Conservation (phyloP, 2,113 vertebrate species). For the Hippoglossus stenolepis region DNA sequence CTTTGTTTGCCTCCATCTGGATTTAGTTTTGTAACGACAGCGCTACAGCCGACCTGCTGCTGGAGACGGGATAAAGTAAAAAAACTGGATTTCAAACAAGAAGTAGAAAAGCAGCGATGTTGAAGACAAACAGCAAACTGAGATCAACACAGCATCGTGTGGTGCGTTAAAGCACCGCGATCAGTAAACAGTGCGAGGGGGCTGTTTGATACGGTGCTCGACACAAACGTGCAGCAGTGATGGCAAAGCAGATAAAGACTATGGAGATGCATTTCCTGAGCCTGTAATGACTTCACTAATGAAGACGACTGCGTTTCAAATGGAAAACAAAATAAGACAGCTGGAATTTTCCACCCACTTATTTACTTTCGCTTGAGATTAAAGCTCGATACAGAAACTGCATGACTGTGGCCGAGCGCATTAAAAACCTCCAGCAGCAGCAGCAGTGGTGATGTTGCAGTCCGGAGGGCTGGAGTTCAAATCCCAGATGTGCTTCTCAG, state of each 20-base stretch:
- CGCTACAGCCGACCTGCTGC: not conserved
- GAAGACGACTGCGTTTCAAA: slow-evolving; percentile 21
- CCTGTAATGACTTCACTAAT: not conserved
- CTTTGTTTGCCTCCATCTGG: slow-evolving; percentile 25
- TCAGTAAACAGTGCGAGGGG: slow-evolving; percentile 5
- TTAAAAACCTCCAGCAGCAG: slow-evolving; percentile 19
- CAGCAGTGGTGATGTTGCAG: slow-evolving; percentile 6
- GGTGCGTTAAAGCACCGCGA: not conserved
- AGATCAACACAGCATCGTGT: not conserved
- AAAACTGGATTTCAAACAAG: slow-evolving; percentile 19
- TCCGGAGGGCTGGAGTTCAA: slow-evolving; percentile 17
- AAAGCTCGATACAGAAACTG: not conserved
- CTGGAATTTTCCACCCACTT: not conserved
- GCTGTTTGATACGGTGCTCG: slow-evolving; percentile 6
- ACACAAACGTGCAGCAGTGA: slow-evolving; percentile 24
- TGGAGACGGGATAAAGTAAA: slow-evolving; percentile 1
- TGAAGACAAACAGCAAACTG: slow-evolving; percentile 4
- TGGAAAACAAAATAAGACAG: slow-evolving; percentile 1
- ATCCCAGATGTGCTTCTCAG: slow-evolving; percentile 19
- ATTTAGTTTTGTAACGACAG: slow-evolving; percentile 30
- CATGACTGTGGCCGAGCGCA: not conserved
- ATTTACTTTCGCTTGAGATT: slow-evolving; percentile 21
- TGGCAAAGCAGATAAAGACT: slow-evolving; percentile 4
- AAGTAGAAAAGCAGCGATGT: slow-evolving; percentile 9
- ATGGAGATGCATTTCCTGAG: slow-evolving; percentile 24